Percentiles rank a stretch among this genome's conserved stretches.
These are phyloP conservation scores for Sinodicranocentrus sp. DNA, from an alignment of 2,888 invertebrate genomes.

Conservation along the genomic window DNA sequence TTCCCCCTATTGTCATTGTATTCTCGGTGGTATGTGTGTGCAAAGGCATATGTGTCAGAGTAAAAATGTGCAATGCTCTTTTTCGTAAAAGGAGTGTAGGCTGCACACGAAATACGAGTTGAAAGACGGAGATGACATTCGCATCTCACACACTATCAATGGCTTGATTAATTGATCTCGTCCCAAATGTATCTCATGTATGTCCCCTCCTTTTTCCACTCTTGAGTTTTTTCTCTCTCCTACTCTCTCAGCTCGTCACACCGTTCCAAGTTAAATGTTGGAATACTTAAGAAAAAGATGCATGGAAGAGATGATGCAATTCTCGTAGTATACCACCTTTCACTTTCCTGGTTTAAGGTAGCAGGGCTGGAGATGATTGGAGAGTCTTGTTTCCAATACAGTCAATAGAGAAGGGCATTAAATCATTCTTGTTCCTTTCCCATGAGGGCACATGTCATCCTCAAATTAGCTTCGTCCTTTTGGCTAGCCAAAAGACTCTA, in stretches of 20 bases:
- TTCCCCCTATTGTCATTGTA: constrained; percentile 20
- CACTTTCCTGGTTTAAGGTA: constrained; percentile 23
- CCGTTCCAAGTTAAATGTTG: constrained; percentile 50
- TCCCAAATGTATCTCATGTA: constrained; percentile 74
- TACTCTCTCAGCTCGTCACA: constrained; percentile 24
- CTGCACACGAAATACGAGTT: background rate
- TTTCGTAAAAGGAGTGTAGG: background rate
- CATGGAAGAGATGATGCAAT: constrained; percentile 4
- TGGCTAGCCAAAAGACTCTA: constrained; percentile 9
- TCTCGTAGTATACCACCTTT: background rate
- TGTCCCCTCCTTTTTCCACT: constrained; percentile 75
- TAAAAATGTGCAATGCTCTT: background rate
- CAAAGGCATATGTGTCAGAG: constrained; percentile 16
- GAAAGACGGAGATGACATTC: constrained; percentile 74
- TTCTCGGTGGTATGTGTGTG: background rate
- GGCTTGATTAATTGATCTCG: constrained; percentile 77
- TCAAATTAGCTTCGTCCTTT: constrained; percentile 50
- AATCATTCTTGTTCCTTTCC: constrained; percentile 58
- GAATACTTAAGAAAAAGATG: constrained; percentile 27
- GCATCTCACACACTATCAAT: constrained; percentile 76
- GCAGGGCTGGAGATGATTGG: constrained; percentile 46
- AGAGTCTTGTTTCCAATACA: constrained; percentile 51
- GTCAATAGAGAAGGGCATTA: constrained; percentile 57
- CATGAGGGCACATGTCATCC: constrained; percentile 55
- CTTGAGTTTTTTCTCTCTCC: constrained; percentile 43